Evolutionary conservation across 2,888 invertebrate genomes (phyloP), one percentile per base, ranked within the genome.

Genomic region (Drosophila planitibia): DNA sequence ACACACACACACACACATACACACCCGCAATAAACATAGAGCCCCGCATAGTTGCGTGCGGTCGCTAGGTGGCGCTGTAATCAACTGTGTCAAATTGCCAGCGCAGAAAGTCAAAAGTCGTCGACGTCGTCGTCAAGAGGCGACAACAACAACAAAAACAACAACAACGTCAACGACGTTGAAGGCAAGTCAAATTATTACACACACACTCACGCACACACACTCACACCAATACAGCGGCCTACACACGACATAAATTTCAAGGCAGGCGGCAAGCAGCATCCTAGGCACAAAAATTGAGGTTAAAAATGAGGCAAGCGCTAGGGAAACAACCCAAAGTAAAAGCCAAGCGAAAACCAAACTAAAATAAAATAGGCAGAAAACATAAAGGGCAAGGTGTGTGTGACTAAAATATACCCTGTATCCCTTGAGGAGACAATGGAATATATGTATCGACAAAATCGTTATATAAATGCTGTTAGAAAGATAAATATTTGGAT

Each of bases 51-150:
- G 75, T 55, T 65, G 75, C 64, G 57, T 80, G 86, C 64, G 82
- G 67, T 70, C 89, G 89, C 76, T 86, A 86, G 85, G 87, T 89
- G 85, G 87, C 89, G 89, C 67, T 86, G 91, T 86, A 90, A 86
- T 86, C 85, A 85, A 90, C 85, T 85, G 85, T 85, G 85, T 85
- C 85, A 86, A 86, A 86, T 89, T 86, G 85, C 84, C 85, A 90
- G 71, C 79, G 73, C 63, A 74, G 84, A 85, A 90, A 84, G 84
- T 88, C 83, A 89, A 82, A 90, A 85, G 86, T 81, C 81, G 82
- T 58, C 65, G 77, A 37, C 68, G 68, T 69, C 82, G 58, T 54
- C 76, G 79, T 83, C 82, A 82, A 85, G 74, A 66, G 70, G 66
- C 60, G 66, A 58, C 25, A 41, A 41, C 35, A 16, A 37, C 16